phyloP scores from a whole-genome alignment of 1,140 invertebrate genomes.

The Laupala kohalensis region DNA sequence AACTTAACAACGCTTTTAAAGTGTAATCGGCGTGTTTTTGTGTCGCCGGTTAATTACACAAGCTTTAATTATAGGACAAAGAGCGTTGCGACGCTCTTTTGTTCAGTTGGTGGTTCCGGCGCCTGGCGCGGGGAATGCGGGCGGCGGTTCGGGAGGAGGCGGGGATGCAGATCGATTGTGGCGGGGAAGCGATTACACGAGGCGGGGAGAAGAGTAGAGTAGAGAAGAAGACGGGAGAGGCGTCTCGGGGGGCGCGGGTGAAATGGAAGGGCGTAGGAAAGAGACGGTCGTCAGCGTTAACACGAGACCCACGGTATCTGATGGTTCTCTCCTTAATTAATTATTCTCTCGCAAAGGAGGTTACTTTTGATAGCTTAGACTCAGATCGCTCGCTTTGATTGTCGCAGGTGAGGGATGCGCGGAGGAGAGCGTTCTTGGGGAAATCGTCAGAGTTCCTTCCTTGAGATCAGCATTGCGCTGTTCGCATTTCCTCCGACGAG shows the following conservation, averaged over 20 bases:
- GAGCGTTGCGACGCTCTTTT: not conserved
- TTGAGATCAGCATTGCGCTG: no score
- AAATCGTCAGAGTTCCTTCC: no score
- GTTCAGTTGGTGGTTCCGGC: not conserved
- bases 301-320: not conserved
- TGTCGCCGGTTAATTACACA: not conserved
- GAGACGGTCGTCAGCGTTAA: not conserved
- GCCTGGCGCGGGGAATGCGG: no score
- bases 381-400: not conserved
- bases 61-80: not conserved
- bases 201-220: no score
- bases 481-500: no score
- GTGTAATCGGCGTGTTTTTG: not conserved
- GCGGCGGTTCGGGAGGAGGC: no score
- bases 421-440: no score
- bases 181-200: no score
- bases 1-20: constrained; percentile 6
- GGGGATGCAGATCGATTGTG: no score
- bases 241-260: no score
- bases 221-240: no score
- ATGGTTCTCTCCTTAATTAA: not conserved
- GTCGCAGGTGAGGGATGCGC: not conserved
- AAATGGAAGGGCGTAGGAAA: no score
- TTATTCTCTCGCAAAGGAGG: not conserved
- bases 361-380: not conserved